A percentile compares a stretch with the other conserved stretches of the same genome.
These are phyloP conservation scores for Botia kubotai DNA, from an alignment of 2,797 vertebrate species.

Conservation along the genomic window DNA sequence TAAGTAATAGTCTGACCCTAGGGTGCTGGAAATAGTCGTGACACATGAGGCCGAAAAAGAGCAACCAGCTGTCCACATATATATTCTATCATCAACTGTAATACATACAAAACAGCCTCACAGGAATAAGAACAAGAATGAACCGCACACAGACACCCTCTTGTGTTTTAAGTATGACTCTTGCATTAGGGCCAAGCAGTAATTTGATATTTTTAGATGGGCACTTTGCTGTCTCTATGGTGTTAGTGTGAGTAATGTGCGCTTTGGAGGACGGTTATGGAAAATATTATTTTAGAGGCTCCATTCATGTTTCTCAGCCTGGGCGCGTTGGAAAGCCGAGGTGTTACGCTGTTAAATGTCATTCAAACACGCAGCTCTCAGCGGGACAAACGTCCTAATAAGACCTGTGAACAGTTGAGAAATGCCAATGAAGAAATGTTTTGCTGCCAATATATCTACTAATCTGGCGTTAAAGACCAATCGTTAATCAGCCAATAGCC, in stretches of 20 bases:
- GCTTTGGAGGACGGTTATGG: slow-evolving; percentile 7
- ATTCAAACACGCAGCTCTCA: slow-evolving; percentile 12
- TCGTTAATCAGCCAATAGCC: background rate
- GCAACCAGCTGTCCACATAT: slow-evolving; percentile 71
- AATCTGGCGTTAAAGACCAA: slow-evolving; percentile 6
- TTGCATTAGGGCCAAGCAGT: slow-evolving; percentile 46
- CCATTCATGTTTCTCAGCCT: slow-evolving; percentile 39
- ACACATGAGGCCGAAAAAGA: slow-evolving; percentile 76
- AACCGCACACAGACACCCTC: slow-evolving; percentile 53
- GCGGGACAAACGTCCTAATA: slow-evolving; percentile 26
- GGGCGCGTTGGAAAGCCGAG: slow-evolving; percentile 6
- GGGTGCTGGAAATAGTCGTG: slow-evolving; percentile 80
- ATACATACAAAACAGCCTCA: slow-evolving; percentile 52
- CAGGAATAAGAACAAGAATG: slow-evolving; percentile 72
- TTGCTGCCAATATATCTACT: background rate
- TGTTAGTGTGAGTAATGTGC: slow-evolving; percentile 25
- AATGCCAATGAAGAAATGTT: slow-evolving; percentile 9
- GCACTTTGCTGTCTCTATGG: slow-evolving; percentile 34
- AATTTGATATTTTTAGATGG: slow-evolving; percentile 52
- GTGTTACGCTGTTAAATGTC: slow-evolving; percentile 46
- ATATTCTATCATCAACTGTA: slow-evolving; percentile 44
- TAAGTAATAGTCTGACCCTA: slow-evolving; percentile 65
- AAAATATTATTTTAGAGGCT: slow-evolving; percentile 36
- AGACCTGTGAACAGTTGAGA: slow-evolving; percentile 6
- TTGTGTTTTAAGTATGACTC: slow-evolving; percentile 38